Evolutionary conservation across 2,113 vertebrate species (phyloP).

Genomic region (Nothocercus nigrocapillus): DNA sequence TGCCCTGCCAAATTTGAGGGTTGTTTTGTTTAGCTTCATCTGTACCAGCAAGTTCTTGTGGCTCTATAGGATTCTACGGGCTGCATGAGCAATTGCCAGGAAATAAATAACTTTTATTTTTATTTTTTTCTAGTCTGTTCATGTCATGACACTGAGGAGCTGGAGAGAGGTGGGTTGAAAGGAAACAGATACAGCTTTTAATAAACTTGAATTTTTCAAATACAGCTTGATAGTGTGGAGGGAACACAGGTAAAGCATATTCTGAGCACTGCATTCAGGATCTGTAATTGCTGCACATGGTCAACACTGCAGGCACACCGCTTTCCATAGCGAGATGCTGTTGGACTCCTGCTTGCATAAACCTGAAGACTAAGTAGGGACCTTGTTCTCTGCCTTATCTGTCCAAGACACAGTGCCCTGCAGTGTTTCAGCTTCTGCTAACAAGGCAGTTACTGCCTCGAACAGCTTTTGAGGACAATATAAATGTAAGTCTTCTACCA

Average conservation of each 20-base stretch:
- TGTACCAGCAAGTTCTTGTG: background rate
- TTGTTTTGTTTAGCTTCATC: background rate
- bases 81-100: background rate
- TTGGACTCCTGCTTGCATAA: background rate
- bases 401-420: background rate
- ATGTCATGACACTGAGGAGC: constrained; percentile 90
- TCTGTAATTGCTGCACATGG: accelerated
- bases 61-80: background rate
- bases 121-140: constrained; percentile 86
- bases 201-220: background rate
- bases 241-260: background rate
- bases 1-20: background rate
- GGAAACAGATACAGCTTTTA: background rate
- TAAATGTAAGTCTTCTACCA: background rate
- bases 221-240: background rate
- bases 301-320: accelerated
- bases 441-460: background rate
- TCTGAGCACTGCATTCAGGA: background rate
- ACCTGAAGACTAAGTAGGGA: background rate
- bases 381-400: background rate
- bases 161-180: constrained; percentile 91
- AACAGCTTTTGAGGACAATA: background rate
- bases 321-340: background rate
- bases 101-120: background rate
- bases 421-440: background rate